Evolutionary conservation across 2,888 invertebrate genomes (phyloP), one percentile per base, ranked within the genome.

Genomic region (Callimorpha dominula): DNA sequence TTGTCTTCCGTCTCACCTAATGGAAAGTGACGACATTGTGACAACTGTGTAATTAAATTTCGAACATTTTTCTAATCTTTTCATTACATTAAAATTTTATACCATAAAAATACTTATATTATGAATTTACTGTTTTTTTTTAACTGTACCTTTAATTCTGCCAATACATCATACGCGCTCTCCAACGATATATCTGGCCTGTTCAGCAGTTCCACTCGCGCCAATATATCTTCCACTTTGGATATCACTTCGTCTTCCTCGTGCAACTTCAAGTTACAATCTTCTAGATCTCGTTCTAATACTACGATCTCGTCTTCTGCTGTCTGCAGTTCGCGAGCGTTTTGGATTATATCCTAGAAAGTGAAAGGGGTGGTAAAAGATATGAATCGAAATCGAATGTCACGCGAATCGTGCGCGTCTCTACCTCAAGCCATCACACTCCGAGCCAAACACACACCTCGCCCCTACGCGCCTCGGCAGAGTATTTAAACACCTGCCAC

Each of bases 251-350:
- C 95, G 62, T 97, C 97, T 85, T 99, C 98, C 52, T 98, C 97
- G 7, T 96, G 94, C 31, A 98, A 92, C 50, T 97, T 95, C 69
- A 96, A 96, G 69, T 96, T 96, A 70, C 98, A 95, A 71, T 97
- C 97, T 40, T 96, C 96, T 68, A 97, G 96, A 88, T 99, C 99
- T 74, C 98, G 97, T 82, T 98, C 97, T 40, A 99, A 92, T 0
- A 97, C 97, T 0, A 98, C 96, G 9, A 98, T 96, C 82, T 97
- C 96, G 87, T 99, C 99, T 84, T 97, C 97, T 11, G 98, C 97
- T 78, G 97, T 96, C 68, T 97, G 97, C 4, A 97, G 96, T 78
- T 97, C 97, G 71, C 98, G 97, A 75, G 99, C 98, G 84, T 98
- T 97, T 83, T 97, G 96, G 72, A 99, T 97, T 71, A 99, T 99